Evolutionary conservation across 2,113 vertebrate species (phyloP).

Genomic region (Chloropsis cyanopogon): DNA sequence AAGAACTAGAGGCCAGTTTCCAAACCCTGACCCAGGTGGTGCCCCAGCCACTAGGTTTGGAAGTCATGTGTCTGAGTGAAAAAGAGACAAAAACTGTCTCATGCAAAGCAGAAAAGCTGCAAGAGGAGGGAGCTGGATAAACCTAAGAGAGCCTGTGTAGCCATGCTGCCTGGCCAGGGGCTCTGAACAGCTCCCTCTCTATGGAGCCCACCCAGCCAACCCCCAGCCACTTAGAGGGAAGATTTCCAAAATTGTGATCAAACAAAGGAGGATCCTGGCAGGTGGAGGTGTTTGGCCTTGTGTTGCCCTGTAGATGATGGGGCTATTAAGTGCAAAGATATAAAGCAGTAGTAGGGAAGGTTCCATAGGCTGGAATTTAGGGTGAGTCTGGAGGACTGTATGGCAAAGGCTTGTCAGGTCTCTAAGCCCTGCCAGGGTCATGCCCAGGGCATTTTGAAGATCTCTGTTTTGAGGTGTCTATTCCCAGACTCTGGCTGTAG

Average conservation of each 20-base stretch:
- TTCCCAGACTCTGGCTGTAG: background rate
- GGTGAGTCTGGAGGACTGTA: background rate
- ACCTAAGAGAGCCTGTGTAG: background rate
- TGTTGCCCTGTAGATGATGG: background rate
- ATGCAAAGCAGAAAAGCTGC: constrained; percentile 30
- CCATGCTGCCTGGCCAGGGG: fast-evolving
- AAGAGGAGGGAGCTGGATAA: background rate
- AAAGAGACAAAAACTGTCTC: background rate
- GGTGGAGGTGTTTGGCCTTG: background rate
- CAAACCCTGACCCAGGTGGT: constrained; percentile 13
- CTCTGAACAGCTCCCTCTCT: background rate
- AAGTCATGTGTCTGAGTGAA: constrained; percentile 4
- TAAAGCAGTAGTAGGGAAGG: background rate
- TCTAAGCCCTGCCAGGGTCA: background rate
- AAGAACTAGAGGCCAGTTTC: constrained; percentile 24
- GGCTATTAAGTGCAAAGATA: background rate
- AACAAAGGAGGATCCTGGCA: background rate
- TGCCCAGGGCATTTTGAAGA: background rate
- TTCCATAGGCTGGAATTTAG: background rate
- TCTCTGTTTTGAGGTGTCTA: background rate
- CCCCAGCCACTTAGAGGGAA: background rate
- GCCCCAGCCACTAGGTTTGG: background rate
- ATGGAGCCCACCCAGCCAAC: background rate
- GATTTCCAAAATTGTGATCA: background rate
- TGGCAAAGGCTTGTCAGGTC: background rate